Base-by-base conservation (phyloP, 2,113 vertebrate genomes). In the Notiomystis cincta region DNA sequence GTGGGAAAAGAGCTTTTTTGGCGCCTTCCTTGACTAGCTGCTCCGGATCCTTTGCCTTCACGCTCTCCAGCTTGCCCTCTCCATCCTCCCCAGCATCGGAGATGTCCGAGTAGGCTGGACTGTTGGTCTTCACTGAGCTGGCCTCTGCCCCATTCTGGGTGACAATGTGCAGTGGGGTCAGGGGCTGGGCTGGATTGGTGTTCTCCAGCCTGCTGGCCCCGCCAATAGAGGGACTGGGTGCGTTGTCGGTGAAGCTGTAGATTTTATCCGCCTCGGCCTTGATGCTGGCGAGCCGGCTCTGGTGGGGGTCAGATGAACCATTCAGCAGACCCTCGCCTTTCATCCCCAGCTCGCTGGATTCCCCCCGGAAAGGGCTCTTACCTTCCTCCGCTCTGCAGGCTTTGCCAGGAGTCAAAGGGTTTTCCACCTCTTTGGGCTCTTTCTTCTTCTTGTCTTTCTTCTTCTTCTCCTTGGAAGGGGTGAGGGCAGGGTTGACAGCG, bases 371-470 rank as follows among this genome's bases (percentile, higher is more conserved):
- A 3, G 99, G 98, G 82, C 99, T 99, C 97, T 99, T 99, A 64
- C 98, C 99, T 88, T 99, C 99, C 89, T 99, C 99, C 0, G 97
- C 89, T 95, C 99, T 99, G 40, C 98, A 98, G 20, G 97, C 98
- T 96, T 99, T 99, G 61, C 99, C 98, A 0, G 98, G 97, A 67
- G 99, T 98, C 95, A 99, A 98, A 60, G 99, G 99, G 79, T 98
- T 99, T 96, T 99, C 99, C 10, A 97, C 98, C 62, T 99, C 99
- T 96, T 99, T 99, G 83, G 99, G 98, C 14, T 98, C 98, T 89
- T 99, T 99, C 97, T 99, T 99, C 98, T 99, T 99, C 98, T 99
- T 99, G 90, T 99, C 99, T 90, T 99, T 99, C 97, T 99, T 99
- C 95, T 99, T 99, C 97, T 99, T 99, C 96, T 99, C 99, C 98